Percentiles rank a stretch among this genome's conserved stretches.
These are phyloP conservation scores for Megalonaias nervosa DNA, from an alignment of 1,140 invertebrate species.

Conservation along the genomic window DNA sequence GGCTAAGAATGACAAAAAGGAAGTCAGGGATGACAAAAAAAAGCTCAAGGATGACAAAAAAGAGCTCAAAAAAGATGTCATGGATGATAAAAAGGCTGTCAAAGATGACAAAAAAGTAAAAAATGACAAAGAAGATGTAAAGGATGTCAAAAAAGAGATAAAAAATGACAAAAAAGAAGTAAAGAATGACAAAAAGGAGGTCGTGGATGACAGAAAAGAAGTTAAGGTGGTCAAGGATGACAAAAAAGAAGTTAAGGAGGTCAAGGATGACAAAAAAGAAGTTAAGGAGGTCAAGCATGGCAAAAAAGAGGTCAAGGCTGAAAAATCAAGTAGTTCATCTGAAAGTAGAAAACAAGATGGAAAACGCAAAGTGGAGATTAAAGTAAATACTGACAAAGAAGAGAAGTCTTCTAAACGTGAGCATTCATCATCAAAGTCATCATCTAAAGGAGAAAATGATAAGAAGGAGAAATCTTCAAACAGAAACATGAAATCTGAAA, in stretches of 20 bases:
- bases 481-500: too few relatives aligned
- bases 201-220: neutral
- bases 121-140: conserved; percentile 8
- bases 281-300: neutral
- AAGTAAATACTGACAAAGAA: too few relatives aligned
- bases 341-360: neutral
- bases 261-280: neutral
- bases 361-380: neutral
- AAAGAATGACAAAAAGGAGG: conserved; percentile 4
- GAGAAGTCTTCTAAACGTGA: too few relatives aligned
- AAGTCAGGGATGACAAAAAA: conserved; percentile 19
- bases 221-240: neutral
- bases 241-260: neutral
- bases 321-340: neutral
- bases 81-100: conserved; percentile 3
- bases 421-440: too few relatives aligned
- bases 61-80: conserved; percentile 13
- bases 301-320: neutral
- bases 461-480: too few relatives aligned
- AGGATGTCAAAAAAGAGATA: neutral
- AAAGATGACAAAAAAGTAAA: conserved; percentile 7
- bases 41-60: neutral
- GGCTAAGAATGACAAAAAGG: conserved; percentile 6
- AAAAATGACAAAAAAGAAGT: conserved; percentile 1
- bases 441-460: too few relatives aligned